Evolutionary conservation across 2,797 vertebrate species (phyloP).

Genomic region (Pampus argenteus): DNA sequence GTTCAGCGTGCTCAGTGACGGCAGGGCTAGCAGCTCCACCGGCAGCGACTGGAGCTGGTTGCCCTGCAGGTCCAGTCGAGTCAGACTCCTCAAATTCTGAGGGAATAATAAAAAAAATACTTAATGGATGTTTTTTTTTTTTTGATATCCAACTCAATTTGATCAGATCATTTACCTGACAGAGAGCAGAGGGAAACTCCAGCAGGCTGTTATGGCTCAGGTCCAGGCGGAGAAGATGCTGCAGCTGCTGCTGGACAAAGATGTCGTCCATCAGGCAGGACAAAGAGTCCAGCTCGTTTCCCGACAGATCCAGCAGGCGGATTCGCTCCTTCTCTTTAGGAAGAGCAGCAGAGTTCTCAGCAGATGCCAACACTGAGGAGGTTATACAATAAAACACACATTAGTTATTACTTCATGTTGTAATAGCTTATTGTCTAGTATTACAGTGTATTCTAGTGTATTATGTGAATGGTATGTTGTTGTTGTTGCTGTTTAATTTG

Average conservation of each 20-base stretch:
- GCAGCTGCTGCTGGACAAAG: slow-evolving; percentile 85
- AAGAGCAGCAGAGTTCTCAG: slow-evolving; percentile 82
- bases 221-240: slow-evolving; percentile 90
- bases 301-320: slow-evolving; percentile 92
- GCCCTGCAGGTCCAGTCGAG: slow-evolving; percentile 92
- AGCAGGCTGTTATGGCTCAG: slow-evolving; percentile 91
- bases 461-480: neutral
- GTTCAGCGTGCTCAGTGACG: slow-evolving; percentile 87
- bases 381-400: neutral
- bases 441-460: too few species aligned
- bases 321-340: slow-evolving; percentile 89
- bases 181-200: slow-evolving; percentile 88
- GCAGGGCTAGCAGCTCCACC: slow-evolving; percentile 87
- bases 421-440: neutral
- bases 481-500: neutral
- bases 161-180: slow-evolving; percentile 82
- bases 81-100: slow-evolving; percentile 90
- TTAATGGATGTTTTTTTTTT: accelerated
- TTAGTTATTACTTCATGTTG: neutral
- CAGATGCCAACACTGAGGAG: slow-evolving; percentile 61
- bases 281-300: slow-evolving; percentile 91
- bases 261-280: slow-evolving; percentile 87
- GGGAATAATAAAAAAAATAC: neutral
- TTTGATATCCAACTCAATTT: neutral
- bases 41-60: slow-evolving; percentile 90